Evolutionary conservation across 2,113 vertebrate species (phyloP), one percentile per base, ranked within the genome.

Genomic region (Myiozetetes cayanensis): DNA sequence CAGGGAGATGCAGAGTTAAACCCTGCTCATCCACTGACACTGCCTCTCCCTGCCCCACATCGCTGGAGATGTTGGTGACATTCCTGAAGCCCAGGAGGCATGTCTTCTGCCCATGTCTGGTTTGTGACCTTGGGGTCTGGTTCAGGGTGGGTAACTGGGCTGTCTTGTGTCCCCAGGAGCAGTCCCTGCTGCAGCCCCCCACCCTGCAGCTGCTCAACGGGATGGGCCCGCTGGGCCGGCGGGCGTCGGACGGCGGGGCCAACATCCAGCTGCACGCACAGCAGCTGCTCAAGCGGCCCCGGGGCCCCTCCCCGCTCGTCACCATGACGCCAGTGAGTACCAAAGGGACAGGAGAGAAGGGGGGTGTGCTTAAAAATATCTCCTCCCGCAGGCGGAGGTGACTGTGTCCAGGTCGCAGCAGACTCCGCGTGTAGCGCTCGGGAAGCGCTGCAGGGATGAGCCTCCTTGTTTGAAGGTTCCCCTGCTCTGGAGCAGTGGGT

Each of bases 241-340:
- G 99, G 58, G 99, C 99, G 2, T 99, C 99, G 0, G 99, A 99
- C 1, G 99, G 99, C 5, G 99, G 99, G 13, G 99, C 99, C 70
- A 99, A 99, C 96, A 99, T 99, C 94, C 99, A 99, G 91, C 83
- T 99, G 24, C 99, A 99, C 23, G 99, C 99, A 5, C 99, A 99
- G 94, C 98, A 99, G 93, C 98, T 99, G 94, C 97, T 99, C 49
- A 99, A 99, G 94, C 98, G 99, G 71, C 99, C 99, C 21, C 98
- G 99, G 33, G 99, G 99, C 47, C 99, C 99, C 8, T 99, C 99
- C 2, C 99, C 99, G 0, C 98, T 99, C 9, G 99, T 99, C 80
- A 98, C 99, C 91, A 98, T 98, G 98, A 99, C 98, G 59, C 99
- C 99, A 85, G 99, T 99, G 90, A 98, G 98, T 98, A 96, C 71